A percentile compares a stretch with the other conserved stretches of the same genome.
Conservation (phyloP, 1,140 invertebrate species). For the Aplysia californica region DNA sequence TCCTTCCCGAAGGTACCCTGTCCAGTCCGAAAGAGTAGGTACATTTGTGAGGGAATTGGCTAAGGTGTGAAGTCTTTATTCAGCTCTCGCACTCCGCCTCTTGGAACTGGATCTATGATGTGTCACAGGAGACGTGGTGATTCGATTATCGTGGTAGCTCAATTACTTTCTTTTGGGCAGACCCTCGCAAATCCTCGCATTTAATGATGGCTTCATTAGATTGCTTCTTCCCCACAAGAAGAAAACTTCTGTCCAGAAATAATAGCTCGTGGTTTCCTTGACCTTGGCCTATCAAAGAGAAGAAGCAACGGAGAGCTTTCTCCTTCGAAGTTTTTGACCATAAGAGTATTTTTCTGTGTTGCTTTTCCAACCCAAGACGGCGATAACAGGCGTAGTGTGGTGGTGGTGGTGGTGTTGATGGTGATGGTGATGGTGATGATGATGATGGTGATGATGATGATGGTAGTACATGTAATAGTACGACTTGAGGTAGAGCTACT, state of each 20-base stretch:
- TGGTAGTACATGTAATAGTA: no score
- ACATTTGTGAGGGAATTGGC: constrained; percentile 3
- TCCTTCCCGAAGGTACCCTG: constrained; percentile 3
- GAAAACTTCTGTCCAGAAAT: not conserved
- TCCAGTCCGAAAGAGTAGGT: not conserved
- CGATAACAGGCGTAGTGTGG: not conserved
- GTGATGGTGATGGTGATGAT: no score
- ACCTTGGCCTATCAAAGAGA: not conserved
- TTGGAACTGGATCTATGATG: not conserved
- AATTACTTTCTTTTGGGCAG: constrained; percentile 6
- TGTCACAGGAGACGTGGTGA: constrained; percentile 11
- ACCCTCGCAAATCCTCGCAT: not conserved
- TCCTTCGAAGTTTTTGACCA: not conserved
- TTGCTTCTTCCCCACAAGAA: not conserved
- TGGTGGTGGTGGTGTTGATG: no score
- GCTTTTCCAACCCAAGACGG: not conserved
- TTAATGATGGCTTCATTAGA: constrained; percentile 1
- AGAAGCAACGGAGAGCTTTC: not conserved
- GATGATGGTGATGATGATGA: no score
- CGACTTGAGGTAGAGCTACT: no score
- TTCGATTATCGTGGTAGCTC: constrained; percentile 8
- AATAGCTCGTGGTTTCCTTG: not conserved
- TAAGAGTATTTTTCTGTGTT: not conserved
- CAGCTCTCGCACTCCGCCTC: not conserved
- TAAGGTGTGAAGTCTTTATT: constrained; percentile 14